Evolutionary conservation across 2,888 invertebrate genomes (phyloP).

Genomic region (Phania funesta): DNA sequence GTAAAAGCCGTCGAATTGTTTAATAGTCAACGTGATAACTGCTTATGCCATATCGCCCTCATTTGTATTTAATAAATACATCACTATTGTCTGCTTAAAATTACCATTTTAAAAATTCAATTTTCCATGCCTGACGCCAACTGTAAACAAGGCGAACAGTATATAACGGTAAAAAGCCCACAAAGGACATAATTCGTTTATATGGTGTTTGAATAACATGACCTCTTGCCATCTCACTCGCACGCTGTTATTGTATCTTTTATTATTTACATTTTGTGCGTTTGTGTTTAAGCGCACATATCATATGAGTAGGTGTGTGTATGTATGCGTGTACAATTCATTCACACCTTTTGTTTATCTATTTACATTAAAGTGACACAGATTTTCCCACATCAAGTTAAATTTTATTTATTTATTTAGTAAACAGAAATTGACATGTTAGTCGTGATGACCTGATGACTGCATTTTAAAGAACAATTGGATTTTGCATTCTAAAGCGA

Average conservation of each 20-base stretch:
- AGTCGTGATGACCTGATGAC: too few relatives aligned
- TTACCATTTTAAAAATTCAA: not conserved
- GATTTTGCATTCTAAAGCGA: not conserved
- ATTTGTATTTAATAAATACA: too few relatives aligned
- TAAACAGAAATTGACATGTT: not conserved
- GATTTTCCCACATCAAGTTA: not conserved
- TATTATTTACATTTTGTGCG: not conserved
- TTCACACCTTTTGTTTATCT: conserved; percentile 29
- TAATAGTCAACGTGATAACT: too few relatives aligned
- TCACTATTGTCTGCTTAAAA: too few relatives aligned
- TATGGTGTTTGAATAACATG: not conserved
- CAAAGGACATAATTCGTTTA: too few relatives aligned
- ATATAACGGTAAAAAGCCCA: too few relatives aligned
- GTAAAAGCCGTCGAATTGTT: too few relatives aligned
- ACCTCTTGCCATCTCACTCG: not conserved
- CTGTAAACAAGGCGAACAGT: too few relatives aligned
- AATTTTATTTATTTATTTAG: not conserved
- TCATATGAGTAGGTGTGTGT: not conserved
- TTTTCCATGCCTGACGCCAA: not conserved
- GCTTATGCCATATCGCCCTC: too few relatives aligned
- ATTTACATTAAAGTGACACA: not conserved
- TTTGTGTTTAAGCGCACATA: not conserved
- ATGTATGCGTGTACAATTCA: not conserved
- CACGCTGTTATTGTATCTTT: not conserved
- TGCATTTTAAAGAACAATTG: not conserved